These are phyloP conservation scores for Octodonta nipae DNA, from an alignment of 2,888 invertebrate genomes.

Conservation along the genomic window DNA sequence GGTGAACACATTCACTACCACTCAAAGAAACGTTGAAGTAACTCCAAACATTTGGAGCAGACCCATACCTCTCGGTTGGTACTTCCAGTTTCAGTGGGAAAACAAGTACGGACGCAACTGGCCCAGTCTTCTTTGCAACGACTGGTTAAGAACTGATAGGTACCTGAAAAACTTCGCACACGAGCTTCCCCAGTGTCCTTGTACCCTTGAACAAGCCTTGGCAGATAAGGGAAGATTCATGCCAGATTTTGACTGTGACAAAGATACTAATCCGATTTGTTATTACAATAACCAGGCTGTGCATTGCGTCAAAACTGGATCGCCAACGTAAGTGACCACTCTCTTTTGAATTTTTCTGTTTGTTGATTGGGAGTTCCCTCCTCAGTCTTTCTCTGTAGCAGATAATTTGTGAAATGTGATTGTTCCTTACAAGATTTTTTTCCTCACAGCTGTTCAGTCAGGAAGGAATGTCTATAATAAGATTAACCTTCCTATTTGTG, in stretches of 20 bases:
- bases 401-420: background rate
- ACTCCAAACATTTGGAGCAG: constrained; percentile 67
- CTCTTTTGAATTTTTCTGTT: too few species aligned
- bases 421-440: too few species aligned
- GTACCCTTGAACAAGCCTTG: constrained; percentile 78
- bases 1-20: constrained; percentile 12
- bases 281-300: constrained; percentile 77
- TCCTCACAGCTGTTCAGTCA: too few species aligned
- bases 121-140: constrained; percentile 72
- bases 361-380: too few species aligned
- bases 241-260: constrained; percentile 83
- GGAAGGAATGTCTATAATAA: too few species aligned
- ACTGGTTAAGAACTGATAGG: constrained; percentile 79
- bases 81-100: constrained; percentile 83
- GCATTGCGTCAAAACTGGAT: constrained; percentile 85
- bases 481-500: too few species aligned
- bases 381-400: too few species aligned
- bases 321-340: constrained; percentile 61
- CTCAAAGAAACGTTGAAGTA: constrained; percentile 16
- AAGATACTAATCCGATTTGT: constrained; percentile 78
- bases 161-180: constrained; percentile 72
- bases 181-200: constrained; percentile 78
- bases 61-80: constrained; percentile 87
- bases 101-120: constrained; percentile 64
- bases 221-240: constrained; percentile 84